Evolutionary conservation across 2,888 invertebrate genomes (phyloP), one percentile per base, ranked within the genome.

Genomic region (Drosophila quinaria): DNA sequence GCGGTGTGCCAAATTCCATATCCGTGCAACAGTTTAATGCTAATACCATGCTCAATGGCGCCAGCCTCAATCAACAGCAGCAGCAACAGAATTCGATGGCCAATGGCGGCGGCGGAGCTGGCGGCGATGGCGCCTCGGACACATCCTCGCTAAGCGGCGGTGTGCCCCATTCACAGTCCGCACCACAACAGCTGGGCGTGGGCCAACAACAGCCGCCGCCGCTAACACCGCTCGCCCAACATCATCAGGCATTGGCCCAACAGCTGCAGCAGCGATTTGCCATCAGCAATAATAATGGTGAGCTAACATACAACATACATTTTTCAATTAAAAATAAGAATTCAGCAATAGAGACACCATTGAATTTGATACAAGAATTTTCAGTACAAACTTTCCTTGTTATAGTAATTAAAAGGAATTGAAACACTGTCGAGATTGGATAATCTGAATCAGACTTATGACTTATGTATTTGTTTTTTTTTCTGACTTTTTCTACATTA

Each of bases 211-310:
- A 74, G 25, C 77, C 8, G 54, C 90, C 90, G 59, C 89, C 91
- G 42, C 74, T 92, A 69, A 92, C 93, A 58, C 92, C 93, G 47
- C 93, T 94, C 74, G 93, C 94, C 70, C 95, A 95, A 89, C 95
- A 95, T 84, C 95, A 95, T 92, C 94, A 94, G 67, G 94, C 94
- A 77, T 93, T 94, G 88, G 95, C 95, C 90, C 93, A 94, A 93
- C 94, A 93, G 80, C 93, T 94, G 87, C 94, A 94, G 88, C 94
- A 95, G 90, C 94, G 94, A 85, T 94, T 94, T 82, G 92, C 92
- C 88, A 91, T 91, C 90, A 92, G 91, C 91, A 93, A 90, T 89
- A 93, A 92, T 91, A 92, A 92, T 82, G 93, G 93, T 93, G 74
- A 93, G 93, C 92, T 29, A 9, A 25, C 11, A 51, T 11, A 8